Evolutionary conservation across 2,888 invertebrate species (phyloP), one percentile per base, ranked within the genome.

Genomic region (Rambutsinella grinnellia): DNA sequence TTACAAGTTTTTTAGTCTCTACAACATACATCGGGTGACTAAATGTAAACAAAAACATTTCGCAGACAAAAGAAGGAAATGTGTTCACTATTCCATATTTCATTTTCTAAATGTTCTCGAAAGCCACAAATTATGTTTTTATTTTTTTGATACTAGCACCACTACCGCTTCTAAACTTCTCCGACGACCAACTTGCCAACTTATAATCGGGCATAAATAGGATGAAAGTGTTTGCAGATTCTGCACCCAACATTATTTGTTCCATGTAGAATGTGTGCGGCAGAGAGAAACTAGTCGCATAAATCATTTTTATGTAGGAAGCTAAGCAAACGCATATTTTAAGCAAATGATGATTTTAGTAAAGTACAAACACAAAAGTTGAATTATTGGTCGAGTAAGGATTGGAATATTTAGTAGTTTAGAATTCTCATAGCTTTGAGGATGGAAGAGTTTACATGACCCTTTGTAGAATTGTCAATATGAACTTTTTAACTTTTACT

Each of bases 31-130:
- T 6, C 49, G 3, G 15, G 3, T 49, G 15, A 49, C 15, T 49
- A n/a, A 49, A 49, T 17, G 3, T 49, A 19, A 19, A 49, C 19
- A 49, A 44, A 13, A 44, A 10, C 13, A 13, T 6, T 10, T 10
- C 3, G 49, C 49, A 49, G 15, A n/a, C 3, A 49, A 3, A 15
- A 17, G 44, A n/a, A 5, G 17, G 49, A 49, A 15, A 3, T 49
- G 17, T 49, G 6, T 17, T 17, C 21, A 47, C 23, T 56, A 10
- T 36, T 44, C 60, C 15, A 70, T 70, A 70, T 53, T 17, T 70
- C 70, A 70, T 70, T 47, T 19, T 28, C 27, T n/a, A n/a, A 70
- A 70, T 70, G 70, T 70, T 62, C 47, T 53, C 24, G 19, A 66
- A 69, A 69, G 44, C 61, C 46, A 61, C 69, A 69, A 61, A 54